phyloP scores from a whole-genome alignment of 2,888 invertebrate genomes.

The Sarcophaga rosellei region DNA sequence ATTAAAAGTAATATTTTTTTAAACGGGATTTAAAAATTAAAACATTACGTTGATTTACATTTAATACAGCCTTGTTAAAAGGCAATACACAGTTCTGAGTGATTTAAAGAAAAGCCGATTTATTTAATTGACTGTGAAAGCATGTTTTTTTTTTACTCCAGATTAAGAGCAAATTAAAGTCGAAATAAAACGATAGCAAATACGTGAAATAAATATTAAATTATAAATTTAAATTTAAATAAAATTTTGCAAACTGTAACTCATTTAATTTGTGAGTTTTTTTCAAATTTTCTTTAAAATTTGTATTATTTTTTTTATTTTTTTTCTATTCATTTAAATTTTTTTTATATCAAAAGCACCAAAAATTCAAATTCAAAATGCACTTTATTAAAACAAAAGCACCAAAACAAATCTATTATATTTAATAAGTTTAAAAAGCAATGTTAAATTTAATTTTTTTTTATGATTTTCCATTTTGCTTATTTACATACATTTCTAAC shows the following conservation, averaged over 20 bases:
- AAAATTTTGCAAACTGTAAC: too few species aligned
- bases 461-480: too few species aligned
- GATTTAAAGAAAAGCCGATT: neutral
- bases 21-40: neutral
- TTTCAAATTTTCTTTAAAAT: too few species aligned
- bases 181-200: too few species aligned
- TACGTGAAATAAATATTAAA: neutral
- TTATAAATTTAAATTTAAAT: too few species aligned
- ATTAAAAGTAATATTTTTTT: constrained; percentile 22
- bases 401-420: too few species aligned
- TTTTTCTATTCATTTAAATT: too few species aligned
- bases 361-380: neutral
- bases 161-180: neutral
- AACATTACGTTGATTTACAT: neutral
- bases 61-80: neutral
- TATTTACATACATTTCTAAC: too few species aligned
- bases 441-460: too few species aligned
- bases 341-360: neutral
- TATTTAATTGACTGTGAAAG: constrained; percentile 4
- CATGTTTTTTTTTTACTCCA: neutral
- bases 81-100: neutral
- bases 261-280: too few species aligned
- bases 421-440: too few species aligned
- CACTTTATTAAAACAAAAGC: neutral
- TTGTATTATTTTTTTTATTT: neutral